Base-by-base conservation (phyloP, 2,888 invertebrate species). In the Lampropteryx suffumata region DNA sequence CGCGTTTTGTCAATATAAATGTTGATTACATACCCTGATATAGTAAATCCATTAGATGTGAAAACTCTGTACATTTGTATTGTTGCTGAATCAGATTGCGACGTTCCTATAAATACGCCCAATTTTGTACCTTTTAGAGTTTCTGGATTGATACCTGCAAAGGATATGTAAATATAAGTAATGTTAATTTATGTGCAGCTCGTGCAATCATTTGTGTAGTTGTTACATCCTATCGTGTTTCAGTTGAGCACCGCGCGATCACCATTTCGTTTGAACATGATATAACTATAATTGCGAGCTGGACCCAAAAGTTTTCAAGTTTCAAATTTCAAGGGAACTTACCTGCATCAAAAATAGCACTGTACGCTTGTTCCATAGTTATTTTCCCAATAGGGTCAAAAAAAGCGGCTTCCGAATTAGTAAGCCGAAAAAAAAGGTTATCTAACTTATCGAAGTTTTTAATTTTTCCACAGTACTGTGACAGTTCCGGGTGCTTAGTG, bases 381-480 rank as follows among this genome's bases (percentile, higher is more conserved):
- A 94, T 89, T 34, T 95, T 87, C 11, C 93, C 91, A 82, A 93
- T 92, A 0, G 94, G 93, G 65, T 95, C 94, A 88, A 94, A 91
- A 9, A 91, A 90, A 0, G 47, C 35, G 0, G 92, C 93, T 68
- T 94, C 94, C 58, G 92, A 92, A 51, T 91, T 91, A 59, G 92
- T 92, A 0, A 94, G 90, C 4, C 93, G 93, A 67, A 94, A 94
- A 69, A 94, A 94, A 2, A 92, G 91, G 0, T 93, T 92, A 69
- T 94, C 94, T 59, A 95, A 95, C 66, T 93, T 93, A 7, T 83
- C 80, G 9, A 94, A 78, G 10, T 91, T 86, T 12, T 83, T 78
- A 0, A 94, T 72, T 71, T 93, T 93, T 6, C 95, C 95, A 7
- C 91, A 86, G 43, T 93, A 83, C 26, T 86, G 86, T 0, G 94